A percentile compares a stretch with the other conserved stretches of the same genome.
Evolutionary conservation across 2,888 invertebrate genomes (phyloP).

Genomic region (Erebia aethiops): DNA sequence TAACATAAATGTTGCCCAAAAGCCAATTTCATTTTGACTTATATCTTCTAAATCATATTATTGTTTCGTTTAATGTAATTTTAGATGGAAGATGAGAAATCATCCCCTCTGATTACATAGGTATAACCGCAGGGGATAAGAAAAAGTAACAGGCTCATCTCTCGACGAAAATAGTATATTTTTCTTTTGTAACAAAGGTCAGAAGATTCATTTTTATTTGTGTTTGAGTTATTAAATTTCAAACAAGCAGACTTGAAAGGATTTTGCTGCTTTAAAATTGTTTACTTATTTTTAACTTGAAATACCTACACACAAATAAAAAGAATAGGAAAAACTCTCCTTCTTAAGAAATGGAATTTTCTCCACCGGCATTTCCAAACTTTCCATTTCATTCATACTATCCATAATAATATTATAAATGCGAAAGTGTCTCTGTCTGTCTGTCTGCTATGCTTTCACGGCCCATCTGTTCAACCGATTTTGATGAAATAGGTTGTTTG

Average conservation of each 20-base stretch:
- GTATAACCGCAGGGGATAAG: constrained; percentile 20
- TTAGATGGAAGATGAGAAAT: constrained; percentile 22
- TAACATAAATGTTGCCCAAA: background rate
- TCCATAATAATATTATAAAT: too few species aligned
- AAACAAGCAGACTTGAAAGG: background rate
- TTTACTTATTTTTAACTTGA: too few species aligned
- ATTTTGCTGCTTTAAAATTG: too few species aligned
- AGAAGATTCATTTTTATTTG: background rate
- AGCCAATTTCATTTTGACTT: background rate
- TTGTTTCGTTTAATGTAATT: constrained; percentile 15
- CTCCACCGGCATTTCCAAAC: too few species aligned
- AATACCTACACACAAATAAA: too few species aligned
- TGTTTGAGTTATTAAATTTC: background rate
- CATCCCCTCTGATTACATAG: constrained; percentile 21
- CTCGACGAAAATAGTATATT: constrained; percentile 18
- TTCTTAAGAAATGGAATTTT: too few species aligned
- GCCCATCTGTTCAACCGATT: too few species aligned
- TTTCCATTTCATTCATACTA: too few species aligned
- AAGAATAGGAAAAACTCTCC: too few species aligned
- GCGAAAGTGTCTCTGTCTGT: too few species aligned
- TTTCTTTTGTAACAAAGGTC: constrained; percentile 11
- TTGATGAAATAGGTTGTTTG: too few species aligned
- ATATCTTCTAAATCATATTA: constrained; percentile 12
- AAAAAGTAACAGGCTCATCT: constrained; percentile 15
- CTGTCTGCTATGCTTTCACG: too few species aligned